phyloP scores from a whole-genome alignment of 2,797 vertebrate species.

The Sylvilagus floridanus region DNA sequence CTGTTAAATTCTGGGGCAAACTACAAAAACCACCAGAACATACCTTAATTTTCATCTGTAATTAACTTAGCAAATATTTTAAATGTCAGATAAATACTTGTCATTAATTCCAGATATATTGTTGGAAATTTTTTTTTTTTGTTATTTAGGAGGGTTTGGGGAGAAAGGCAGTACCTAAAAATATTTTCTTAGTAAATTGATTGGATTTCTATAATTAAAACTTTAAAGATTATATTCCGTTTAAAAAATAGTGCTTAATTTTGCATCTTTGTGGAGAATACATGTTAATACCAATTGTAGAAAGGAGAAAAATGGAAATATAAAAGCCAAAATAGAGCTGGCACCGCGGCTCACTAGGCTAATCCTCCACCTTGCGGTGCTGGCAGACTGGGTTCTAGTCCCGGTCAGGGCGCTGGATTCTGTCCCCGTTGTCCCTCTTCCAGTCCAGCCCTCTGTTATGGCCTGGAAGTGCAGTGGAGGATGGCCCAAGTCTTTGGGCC shows the following conservation, averaged over 20 bases:
- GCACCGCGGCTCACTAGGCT: too few species aligned
- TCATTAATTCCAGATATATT: background rate
- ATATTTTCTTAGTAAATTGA: slow-evolving; percentile 43
- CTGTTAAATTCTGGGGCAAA: background rate
- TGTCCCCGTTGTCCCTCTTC: too few species aligned
- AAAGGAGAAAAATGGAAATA: slow-evolving; percentile 9
- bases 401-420: too few species aligned
- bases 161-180: background rate
- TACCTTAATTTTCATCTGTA: background rate
- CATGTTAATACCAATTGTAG: background rate
- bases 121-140: background rate
- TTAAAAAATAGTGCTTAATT: background rate
- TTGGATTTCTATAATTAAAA: slow-evolving; percentile 40
- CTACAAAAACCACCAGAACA: background rate
- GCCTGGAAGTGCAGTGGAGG: too few species aligned
- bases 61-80: background rate
- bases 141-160: background rate
- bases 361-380: too few species aligned
- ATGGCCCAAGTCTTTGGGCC: too few species aligned
- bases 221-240: slow-evolving; percentile 14
- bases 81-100: background rate
- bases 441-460: too few species aligned
- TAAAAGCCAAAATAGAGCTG: slow-evolving; percentile 21
- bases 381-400: too few species aligned
- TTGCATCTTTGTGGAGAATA: background rate